Percentiles rank a stretch among this genome's conserved stretches.
Conservation (phyloP, 1,140 invertebrate genomes). For the Phortica variegata region DNA sequence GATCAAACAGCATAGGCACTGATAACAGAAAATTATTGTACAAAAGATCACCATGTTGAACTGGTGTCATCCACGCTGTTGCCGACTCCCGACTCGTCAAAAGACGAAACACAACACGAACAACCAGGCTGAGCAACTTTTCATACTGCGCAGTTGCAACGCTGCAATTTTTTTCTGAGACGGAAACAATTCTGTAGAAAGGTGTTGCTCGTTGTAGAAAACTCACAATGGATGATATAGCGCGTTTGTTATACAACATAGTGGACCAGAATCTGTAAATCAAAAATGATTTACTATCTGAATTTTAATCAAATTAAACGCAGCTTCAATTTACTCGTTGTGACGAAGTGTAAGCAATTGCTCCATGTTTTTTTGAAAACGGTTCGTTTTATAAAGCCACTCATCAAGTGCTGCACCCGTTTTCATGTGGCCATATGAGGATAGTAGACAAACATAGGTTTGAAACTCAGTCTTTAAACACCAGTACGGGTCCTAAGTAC, state of each 20-base stretch:
- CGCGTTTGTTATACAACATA: slow-evolving; percentile 67
- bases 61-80: slow-evolving; percentile 67
- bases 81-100: slow-evolving; percentile 74
- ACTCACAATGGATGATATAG: slow-evolving; percentile 67
- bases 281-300: not conserved
- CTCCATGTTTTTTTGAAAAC: slow-evolving; percentile 38
- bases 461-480: slow-evolving; percentile 13
- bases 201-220: slow-evolving; percentile 74
- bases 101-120: slow-evolving; percentile 71
- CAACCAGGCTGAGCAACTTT: slow-evolving; percentile 65
- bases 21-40: slow-evolving; percentile 82
- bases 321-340: slow-evolving; percentile 31
- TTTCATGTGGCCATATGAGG: slow-evolving; percentile 29
- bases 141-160: slow-evolving; percentile 56
- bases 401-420: slow-evolving; percentile 39
- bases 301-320: not conserved
- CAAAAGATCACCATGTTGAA: slow-evolving; percentile 68
- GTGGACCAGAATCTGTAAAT: slow-evolving; percentile 69
- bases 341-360: slow-evolving; percentile 35
- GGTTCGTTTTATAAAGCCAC: slow-evolving; percentile 36
- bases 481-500: slow-evolving; percentile 14
- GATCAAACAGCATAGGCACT: slow-evolving; percentile 76
- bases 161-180: slow-evolving; percentile 12
- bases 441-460: slow-evolving; percentile 35
- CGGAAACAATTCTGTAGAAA: slow-evolving; percentile 63